A percentile compares a stretch with the other conserved stretches of the same genome.
phyloP scores from a whole-genome alignment of 1,140 invertebrate genomes.

The Drosophila micromelanica region DNA sequence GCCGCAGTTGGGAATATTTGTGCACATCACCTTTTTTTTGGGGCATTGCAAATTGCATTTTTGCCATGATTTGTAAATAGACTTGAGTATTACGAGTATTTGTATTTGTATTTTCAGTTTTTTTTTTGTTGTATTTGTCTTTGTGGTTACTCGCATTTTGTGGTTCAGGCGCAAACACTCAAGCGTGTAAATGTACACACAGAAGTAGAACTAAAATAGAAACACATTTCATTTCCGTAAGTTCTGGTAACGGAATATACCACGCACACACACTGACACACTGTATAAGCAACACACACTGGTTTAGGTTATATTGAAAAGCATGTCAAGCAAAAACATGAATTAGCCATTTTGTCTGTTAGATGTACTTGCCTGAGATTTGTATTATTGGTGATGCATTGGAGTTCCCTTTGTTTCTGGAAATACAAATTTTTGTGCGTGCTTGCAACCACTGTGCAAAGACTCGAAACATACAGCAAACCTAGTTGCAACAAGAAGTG shows the following conservation, averaged over 20 bases:
- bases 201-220: conserved; percentile 74
- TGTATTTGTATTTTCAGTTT: conserved; percentile 41
- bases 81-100: conserved; percentile 52
- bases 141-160: conserved; percentile 33
- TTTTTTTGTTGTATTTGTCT: conserved; percentile 37
- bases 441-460: conserved; percentile 18
- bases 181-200: conserved; percentile 68
- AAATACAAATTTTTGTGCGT: too few species aligned
- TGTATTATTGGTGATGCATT: not conserved
- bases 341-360: not conserved
- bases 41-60: conserved; percentile 67
- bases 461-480: conserved; percentile 20
- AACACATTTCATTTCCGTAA: conserved; percentile 82
- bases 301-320: conserved; percentile 1
- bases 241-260: conserved; percentile 65
- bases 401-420: not conserved
- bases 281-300: conserved; percentile 21
- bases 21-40: conserved; percentile 32
- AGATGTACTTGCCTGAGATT: too few species aligned
- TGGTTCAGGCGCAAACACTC: conserved; percentile 64
- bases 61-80: conserved; percentile 76
- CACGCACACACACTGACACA: conserved; percentile 28
- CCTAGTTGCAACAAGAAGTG: conserved; percentile 20
- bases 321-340: not conserved
- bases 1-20: conserved; percentile 44